Base-by-base conservation (phyloP, 2,888 invertebrate species). In the Rhogogaster chlorosoma region DNA sequence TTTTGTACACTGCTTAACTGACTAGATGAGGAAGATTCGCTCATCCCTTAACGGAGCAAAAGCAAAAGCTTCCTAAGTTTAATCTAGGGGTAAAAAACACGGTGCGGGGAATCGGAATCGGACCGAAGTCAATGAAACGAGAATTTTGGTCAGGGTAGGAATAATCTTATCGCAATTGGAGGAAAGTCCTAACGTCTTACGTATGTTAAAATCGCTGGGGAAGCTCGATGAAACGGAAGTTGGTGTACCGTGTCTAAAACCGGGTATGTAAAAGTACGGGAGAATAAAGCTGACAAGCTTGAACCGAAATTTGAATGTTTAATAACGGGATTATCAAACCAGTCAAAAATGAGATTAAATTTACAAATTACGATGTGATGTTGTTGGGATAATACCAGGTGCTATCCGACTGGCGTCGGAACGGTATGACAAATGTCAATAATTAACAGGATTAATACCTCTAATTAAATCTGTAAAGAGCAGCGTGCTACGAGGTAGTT, bases 401-500 rank as follows among this genome's bases (percentile, higher is more conserved):
- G 45, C 9, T 22, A 15, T 22, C 22, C 18, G 71, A 42, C 42
- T n/a, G 71, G 26, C 32, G 77, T 10, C n/a, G 53, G 77, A 26
- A 49, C 18, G 18, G 75, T 29, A 29, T 18, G n/a, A 53, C 77
- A 9, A 32, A 77, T 53, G 26, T 53, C n/a, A 49, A 77, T 73
- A 77, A 77, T 53, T 77, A 42, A 73, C 36, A 42, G 26, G 38
- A 73, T 36, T 73, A 73, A 73, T 73, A 42, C 38, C 38, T 73
- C 22, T n/a, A 73, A 73, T 73, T 42, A 73, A 26, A 26, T 42
- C 22, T 73, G 38, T 38, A 42, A 73, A 73, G 18, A 38, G 71
- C 22, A 42, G 7, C 42, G 22, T 12, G 42, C 5, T 7, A 22
- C 38, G 42, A 26, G n/a, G 42, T 22, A 73, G 22, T 10, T 38